These are phyloP conservation scores for Coreoperca whiteheadi DNA, from an alignment of 2,113 vertebrate genomes.

Conservation along the genomic window DNA sequence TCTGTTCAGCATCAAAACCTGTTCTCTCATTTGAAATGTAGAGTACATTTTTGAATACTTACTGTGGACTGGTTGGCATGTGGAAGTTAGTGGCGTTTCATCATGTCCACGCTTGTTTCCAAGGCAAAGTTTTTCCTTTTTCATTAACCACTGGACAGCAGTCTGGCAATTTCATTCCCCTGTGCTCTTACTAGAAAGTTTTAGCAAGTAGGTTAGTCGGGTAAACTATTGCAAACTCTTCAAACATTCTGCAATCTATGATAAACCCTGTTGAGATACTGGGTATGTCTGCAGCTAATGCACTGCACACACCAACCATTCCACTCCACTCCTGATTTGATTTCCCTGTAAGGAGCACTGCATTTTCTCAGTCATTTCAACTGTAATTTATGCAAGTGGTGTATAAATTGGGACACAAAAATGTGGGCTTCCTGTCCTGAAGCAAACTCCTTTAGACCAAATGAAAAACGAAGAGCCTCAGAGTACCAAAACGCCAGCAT, in stretches of 20 bases:
- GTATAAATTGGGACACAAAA: constrained; percentile 3
- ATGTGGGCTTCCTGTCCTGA: constrained; percentile 1
- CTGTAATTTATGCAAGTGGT: constrained; percentile 5
- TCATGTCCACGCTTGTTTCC: neutral
- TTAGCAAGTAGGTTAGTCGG: constrained; percentile 29
- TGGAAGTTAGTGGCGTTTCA: neutral
- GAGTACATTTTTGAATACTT: neutral
- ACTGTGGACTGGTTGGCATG: neutral
- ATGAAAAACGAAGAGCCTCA: neutral
- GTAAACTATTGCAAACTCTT: constrained; percentile 34
- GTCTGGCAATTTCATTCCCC: neutral
- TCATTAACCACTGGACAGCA: neutral
- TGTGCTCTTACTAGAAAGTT: constrained; percentile 23
- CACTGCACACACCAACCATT: constrained; percentile 37
- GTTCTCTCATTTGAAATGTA: neutral
- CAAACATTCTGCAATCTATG: constrained; percentile 56
- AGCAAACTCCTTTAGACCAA: neutral
- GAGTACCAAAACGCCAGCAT: neutral
- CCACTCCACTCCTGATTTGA: neutral
- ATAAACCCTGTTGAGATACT: constrained; percentile 20
- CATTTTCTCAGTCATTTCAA: constrained; percentile 9
- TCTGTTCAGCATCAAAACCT: neutral
- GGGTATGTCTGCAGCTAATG: constrained; percentile 30
- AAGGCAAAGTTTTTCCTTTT: neutral
- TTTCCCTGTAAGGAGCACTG: neutral